Base-by-base conservation (phyloP, 2,888 invertebrate genomes). In the Brassicogethes aeneus region DNA sequence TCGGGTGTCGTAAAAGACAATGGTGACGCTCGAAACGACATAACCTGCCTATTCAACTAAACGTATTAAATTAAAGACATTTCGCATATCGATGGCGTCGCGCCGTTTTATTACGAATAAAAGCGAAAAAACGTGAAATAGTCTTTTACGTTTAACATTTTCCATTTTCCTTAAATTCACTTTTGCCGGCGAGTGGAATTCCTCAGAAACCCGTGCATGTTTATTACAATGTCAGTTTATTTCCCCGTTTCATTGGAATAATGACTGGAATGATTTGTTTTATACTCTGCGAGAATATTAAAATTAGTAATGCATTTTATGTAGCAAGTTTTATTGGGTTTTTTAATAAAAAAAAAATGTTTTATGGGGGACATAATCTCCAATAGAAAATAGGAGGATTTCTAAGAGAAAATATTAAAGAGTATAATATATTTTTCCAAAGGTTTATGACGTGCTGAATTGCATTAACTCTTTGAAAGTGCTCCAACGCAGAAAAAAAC, bases 51-150 rank as follows among this genome's bases (percentile, higher is more conserved):
- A 41, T 49, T 50, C 50, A 47, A 42, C 44, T 44, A 47, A 50
- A 44, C 50, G 52, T 51, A 56, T 57, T 57, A 55, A 57, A 57
- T 57, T 57, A 57, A 56, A 53, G 51, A 49, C 56, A 48, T 55
- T 55, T 55, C 54, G 57, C 55, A 57, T 57, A 57, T 56, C 54
- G 54, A 57, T 51, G 52, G 50, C 31, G 23, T 51, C 52, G 50
- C 31, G 23, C 37, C 41, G 36, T 51, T 52, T 54, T 54, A 52
- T 51, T 15, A 30, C 37, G 23, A 10, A 15, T 14, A 30, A 15
- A 30, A 29, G 30, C n/a, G 17, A 30, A 40, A 43, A 39, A 36
- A 43, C 13, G 35, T 8, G 13, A 34, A 5, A 23, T 36, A 31
- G 2, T 17, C 17, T 33, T 40, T 43, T 40, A 40, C 36, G 32